Percentiles rank a stretch among this genome's conserved stretches.
Evolutionary conservation across 1,140 invertebrate species (phyloP).

Genomic region (Drosophila sp.): DNA sequence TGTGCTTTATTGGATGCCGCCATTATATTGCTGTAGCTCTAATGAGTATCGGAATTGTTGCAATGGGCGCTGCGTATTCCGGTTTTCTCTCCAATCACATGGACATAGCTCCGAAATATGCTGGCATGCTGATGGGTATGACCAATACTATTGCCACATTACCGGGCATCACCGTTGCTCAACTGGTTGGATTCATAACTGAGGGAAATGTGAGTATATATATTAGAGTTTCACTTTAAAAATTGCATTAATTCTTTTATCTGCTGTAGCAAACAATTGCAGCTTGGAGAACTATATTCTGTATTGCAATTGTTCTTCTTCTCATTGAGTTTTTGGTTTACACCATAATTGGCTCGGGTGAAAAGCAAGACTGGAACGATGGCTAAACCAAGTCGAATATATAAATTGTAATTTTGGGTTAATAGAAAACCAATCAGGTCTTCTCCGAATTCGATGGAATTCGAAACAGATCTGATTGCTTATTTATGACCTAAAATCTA

Average conservation of each 20-base stretch:
- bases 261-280: constrained; percentile 89
- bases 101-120: constrained; percentile 90
- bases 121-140: constrained; percentile 93
- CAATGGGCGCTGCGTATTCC: too few species aligned
- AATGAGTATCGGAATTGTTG: too few species aligned
- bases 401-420: too few species aligned
- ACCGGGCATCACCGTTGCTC: constrained; percentile 93
- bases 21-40: too few species aligned
- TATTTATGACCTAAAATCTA: too few species aligned
- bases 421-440: too few species aligned
- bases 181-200: constrained; percentile 91
- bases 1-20: too few species aligned
- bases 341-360: constrained; percentile 90
- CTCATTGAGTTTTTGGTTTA: constrained; percentile 90
- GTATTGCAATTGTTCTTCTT: constrained; percentile 91
- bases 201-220: constrained; percentile 88
- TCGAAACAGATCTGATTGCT: too few species aligned
- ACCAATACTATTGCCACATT: constrained; percentile 94
- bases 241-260: not conserved
- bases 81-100: constrained; percentile 78
- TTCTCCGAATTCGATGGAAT: too few species aligned
- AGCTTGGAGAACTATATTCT: constrained; percentile 94
- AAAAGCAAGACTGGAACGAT: not conserved
- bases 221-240: not conserved
- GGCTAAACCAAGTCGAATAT: not conserved